Conservation (phyloP, 2,113 vertebrate species). For the Sturnus vulgaris region DNA sequence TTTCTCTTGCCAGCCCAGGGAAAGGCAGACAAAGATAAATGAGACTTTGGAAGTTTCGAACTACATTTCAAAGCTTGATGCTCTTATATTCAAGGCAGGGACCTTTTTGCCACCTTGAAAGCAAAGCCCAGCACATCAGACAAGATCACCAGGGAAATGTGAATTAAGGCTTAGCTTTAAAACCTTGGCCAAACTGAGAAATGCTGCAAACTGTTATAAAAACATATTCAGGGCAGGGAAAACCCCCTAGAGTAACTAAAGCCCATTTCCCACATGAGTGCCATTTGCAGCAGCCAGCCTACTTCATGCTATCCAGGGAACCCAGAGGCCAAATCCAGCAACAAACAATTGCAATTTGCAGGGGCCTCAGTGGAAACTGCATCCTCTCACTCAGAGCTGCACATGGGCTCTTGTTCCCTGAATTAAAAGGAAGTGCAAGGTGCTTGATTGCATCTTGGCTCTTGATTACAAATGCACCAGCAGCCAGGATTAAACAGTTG, state of each 20-base stretch:
- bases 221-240: fast-evolving
- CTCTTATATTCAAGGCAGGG: background rate
- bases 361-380: background rate
- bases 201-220: background rate
- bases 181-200: background rate
- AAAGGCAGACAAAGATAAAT: background rate
- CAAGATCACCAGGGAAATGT: background rate
- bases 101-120: background rate
- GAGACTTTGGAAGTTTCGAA: background rate
- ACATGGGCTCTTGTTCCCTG: background rate
- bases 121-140: background rate
- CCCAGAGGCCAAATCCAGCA: background rate
- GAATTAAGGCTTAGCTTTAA: background rate
- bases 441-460: slow-evolving; percentile 44
- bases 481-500: slow-evolving; percentile 28
- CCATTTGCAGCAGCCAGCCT: background rate
- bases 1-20: background rate
- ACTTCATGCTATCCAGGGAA: background rate
- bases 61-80: background rate
- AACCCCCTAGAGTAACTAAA: background rate
- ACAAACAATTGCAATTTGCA: background rate
- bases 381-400: background rate
- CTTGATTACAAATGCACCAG: slow-evolving; percentile 44
- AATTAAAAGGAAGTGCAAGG: background rate
- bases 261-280: background rate